Percentiles rank a stretch among this genome's conserved stretches.
Conservation (phyloP, 2,113 vertebrate genomes). For the Nannospalax galili region DNA sequence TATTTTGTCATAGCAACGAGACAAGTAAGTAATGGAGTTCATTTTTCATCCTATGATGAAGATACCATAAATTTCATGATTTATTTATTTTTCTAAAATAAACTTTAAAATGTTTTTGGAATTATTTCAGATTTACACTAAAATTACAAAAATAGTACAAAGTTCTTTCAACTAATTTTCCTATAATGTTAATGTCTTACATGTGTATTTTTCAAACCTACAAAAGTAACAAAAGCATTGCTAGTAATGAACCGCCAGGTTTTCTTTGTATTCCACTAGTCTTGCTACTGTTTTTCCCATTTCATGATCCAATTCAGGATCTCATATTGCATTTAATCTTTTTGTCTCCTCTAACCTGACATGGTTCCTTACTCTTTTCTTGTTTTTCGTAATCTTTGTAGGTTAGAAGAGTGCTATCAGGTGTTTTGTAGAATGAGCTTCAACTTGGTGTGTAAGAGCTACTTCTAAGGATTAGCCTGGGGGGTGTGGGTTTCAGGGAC, state of each 20-base stretch:
- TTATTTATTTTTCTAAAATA: neutral
- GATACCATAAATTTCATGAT: neutral
- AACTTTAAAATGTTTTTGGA: neutral
- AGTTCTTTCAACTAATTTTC: neutral
- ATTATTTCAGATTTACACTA: neutral
- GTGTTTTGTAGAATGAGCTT: neutral
- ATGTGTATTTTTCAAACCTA: neutral
- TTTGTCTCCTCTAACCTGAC: neutral
- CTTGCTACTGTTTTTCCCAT: neutral
- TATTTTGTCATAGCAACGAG: neutral
- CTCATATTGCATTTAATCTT: neutral
- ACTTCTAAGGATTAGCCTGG: neutral
- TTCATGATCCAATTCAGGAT: neutral
- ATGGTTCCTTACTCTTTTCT: neutral
- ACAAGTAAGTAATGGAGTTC: neutral
- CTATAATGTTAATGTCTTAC: neutral
- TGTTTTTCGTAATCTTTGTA: neutral
- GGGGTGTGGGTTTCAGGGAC: neutral
- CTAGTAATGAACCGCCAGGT: neutral
- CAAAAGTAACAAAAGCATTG: neutral
- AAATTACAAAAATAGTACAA: neutral
- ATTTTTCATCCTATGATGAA: neutral
- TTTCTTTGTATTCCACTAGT: conserved; percentile 15
- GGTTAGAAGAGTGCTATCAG: neutral
- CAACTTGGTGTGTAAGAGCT: neutral